Evolutionary conservation across 2,888 invertebrate genomes (phyloP).

Genomic region (Trypoxylon attenuatum): DNA sequence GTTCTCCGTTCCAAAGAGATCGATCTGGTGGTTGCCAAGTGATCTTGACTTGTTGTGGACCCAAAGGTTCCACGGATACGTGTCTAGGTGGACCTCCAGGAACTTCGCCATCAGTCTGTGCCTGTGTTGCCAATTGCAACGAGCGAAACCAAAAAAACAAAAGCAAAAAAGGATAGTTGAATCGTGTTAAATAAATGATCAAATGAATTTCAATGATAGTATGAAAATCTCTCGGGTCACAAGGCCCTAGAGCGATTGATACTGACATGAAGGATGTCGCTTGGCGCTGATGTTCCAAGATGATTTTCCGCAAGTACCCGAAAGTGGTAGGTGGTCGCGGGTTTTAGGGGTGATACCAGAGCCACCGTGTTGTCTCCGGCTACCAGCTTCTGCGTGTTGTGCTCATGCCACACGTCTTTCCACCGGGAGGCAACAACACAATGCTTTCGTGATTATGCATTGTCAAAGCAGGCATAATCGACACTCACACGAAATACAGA

Average conservation of each 20-base stretch:
- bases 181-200: not conserved
- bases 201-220: conserved; percentile 26
- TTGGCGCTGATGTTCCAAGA: conserved; percentile 79
- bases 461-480: conserved; percentile 16
- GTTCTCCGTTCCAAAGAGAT: conserved; percentile 85
- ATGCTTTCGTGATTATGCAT: conserved; percentile 49
- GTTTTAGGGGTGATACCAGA: conserved; percentile 77
- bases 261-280: conserved; percentile 77
- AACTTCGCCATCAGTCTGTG: conserved; percentile 78
- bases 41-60: conserved; percentile 82
- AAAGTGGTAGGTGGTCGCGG: conserved; percentile 79
- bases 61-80: conserved; percentile 81
- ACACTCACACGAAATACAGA: conserved; percentile 8
- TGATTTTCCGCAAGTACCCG: conserved; percentile 80
- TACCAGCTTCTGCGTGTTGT: conserved; percentile 77
- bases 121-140: conserved; percentile 52
- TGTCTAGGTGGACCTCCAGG: conserved; percentile 84
- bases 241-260: conserved; percentile 55
- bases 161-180: not conserved
- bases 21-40: conserved; percentile 86
- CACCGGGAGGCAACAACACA: conserved; percentile 58
- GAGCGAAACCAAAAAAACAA: not conserved
- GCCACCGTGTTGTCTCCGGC: conserved; percentile 77
- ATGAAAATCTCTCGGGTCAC: conserved; percentile 33
- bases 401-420: conserved; percentile 78